A percentile compares a stretch with the other conserved stretches of the same genome.
These are phyloP conservation scores for Melolontha melolontha DNA, from an alignment of 2,888 invertebrate genomes.

Conservation along the genomic window DNA sequence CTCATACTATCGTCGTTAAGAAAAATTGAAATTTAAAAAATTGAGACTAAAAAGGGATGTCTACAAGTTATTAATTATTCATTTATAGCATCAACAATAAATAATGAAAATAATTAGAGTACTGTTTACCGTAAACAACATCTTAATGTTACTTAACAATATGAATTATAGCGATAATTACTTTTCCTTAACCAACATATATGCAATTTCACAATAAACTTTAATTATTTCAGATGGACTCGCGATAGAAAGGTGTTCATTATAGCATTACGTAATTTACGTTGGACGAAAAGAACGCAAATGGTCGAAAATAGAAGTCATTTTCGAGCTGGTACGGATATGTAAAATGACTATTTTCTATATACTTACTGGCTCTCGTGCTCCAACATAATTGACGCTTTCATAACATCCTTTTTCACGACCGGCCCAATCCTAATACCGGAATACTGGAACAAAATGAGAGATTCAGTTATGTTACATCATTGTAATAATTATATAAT, in stretches of 20 bases:
- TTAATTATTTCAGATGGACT: slow-evolving; percentile 2
- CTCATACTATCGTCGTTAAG: too few relatives aligned
- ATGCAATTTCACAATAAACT: neutral
- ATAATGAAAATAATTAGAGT: too few relatives aligned
- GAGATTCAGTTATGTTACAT: slow-evolving; percentile 46
- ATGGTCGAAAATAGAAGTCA: slow-evolving; percentile 9
- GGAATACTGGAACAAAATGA: slow-evolving; percentile 81
- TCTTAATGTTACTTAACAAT: too few relatives aligned
- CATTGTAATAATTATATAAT: neutral
- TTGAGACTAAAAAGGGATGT: too few relatives aligned
- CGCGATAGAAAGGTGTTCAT: slow-evolving; percentile 17
- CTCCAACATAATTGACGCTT: slow-evolving; percentile 99
- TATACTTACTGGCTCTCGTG: slow-evolving; percentile 91
- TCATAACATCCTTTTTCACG: slow-evolving; percentile 99
- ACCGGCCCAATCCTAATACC: slow-evolving; percentile 99
- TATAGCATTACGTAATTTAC: neutral
- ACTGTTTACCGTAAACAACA: too few relatives aligned
- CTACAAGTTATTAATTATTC: too few relatives aligned
- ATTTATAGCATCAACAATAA: too few relatives aligned
- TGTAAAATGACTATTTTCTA: neutral
- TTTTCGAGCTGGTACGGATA: neutral
- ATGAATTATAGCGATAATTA: too few relatives aligned
- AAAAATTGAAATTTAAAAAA: too few relatives aligned
- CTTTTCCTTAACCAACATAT: neutral
- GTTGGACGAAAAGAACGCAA: neutral